phyloP scores from a whole-genome alignment of 2,888 invertebrate species.

The Isoperla grammatica region DNA sequence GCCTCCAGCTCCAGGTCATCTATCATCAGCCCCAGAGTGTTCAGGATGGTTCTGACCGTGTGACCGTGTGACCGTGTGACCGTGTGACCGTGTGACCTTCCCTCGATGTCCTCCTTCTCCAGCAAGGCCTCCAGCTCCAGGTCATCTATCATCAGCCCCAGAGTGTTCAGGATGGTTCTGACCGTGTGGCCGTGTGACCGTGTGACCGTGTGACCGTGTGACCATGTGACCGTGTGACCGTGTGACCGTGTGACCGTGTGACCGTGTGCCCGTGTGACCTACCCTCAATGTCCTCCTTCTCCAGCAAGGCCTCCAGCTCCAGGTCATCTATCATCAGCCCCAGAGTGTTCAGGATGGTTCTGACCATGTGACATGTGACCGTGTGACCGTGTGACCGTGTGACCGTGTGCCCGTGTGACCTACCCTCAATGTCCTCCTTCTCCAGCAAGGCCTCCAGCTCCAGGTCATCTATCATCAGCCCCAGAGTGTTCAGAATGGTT shows the following conservation, averaged over 20 bases:
- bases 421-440: slow-evolving; percentile 75
- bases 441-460: slow-evolving; percentile 72
- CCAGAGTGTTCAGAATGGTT: slow-evolving; percentile 73
- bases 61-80: no score
- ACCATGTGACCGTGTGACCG: background rate
- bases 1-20: slow-evolving; percentile 73
- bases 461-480: slow-evolving; percentile 70
- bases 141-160: no score
- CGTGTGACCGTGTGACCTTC: no score
- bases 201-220: background rate
- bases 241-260: background rate
- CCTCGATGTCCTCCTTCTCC: slow-evolving; percentile 72
- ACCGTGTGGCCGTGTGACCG: slow-evolving; percentile 41
- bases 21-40: slow-evolving; percentile 73
- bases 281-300: slow-evolving; percentile 77
- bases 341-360: slow-evolving; percentile 70
- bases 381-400: slow-evolving; percentile 42
- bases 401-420: slow-evolving; percentile 22
- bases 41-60: slow-evolving; percentile 69
- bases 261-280: slow-evolving; percentile 31
- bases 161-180: no score
- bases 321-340: slow-evolving; percentile 73
- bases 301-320: slow-evolving; percentile 69
- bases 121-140: slow-evolving; percentile 70
- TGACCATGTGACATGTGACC: slow-evolving; percentile 35